Base-by-base conservation (phyloP, 2,113 vertebrate genomes). In the Sinosuthora webbiana region DNA sequence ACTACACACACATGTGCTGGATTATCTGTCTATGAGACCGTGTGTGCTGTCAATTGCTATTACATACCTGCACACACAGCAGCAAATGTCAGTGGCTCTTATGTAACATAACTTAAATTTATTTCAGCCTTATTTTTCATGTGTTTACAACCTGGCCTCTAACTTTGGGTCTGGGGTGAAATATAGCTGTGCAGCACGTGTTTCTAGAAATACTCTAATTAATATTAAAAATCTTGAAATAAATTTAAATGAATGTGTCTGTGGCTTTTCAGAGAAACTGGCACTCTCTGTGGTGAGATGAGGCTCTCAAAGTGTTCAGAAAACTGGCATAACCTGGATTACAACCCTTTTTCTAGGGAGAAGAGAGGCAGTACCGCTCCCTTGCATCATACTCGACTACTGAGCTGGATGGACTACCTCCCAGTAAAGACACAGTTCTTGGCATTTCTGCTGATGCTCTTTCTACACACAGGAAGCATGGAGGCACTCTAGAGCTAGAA, bases 141-240 rank as follows among this genome's bases (percentile, higher is more conserved):
- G n/a, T 89, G 65, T 93, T 97, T 92, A 82, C 60, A 90, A 68
- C 64, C 49, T 76, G 68, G 53, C 57, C 76, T 82, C 76, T 92
- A 86, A 88, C 86, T 89, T 89, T 69, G 83, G 52, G 60, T 82
- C 80, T 78, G 49, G 62, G 60, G 64, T 90, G 64, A 92, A 89
- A 94, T 69, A 81, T 15, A 80, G 76, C 47, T 64, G 56, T 30
- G n/a, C 35, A 84, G 82, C 60, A 88, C 56, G 39, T 94, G 68
- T 33, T 96, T 78, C 60, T 50, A 95, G 39, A 87, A 90, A 78
- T 75, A 90, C 47, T 86, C 84, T n/a, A 50, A 69, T 81, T 73
- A 89, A 60, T 92, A 81, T 92, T 84, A 16, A 83, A 90, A 94
- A 89, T 55, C 18, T 28, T 69, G 44, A 49, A 75, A 78, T 68